phyloP scores from a whole-genome alignment of 2,113 vertebrate species.

The Elgaria multicarinata region DNA sequence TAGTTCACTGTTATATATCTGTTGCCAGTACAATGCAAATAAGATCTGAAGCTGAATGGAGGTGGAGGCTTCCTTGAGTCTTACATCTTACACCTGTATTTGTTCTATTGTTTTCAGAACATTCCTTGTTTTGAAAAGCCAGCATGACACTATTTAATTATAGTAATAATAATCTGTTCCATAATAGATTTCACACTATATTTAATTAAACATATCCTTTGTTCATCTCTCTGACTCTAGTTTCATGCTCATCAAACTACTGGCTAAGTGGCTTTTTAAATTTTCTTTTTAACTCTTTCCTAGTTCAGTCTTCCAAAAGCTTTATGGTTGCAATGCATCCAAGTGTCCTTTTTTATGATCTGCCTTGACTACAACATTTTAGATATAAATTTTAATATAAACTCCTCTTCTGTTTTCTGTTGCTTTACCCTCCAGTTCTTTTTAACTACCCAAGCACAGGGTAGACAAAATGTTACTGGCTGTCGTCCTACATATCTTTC shows the following conservation, averaged over 20 bases:
- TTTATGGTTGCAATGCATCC: too few relatives aligned
- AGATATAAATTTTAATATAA: background rate
- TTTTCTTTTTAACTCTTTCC: background rate
- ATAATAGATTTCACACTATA: conserved; percentile 17
- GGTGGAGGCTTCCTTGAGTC: background rate
- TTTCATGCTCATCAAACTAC: conserved; percentile 20
- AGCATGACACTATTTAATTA: conserved; percentile 38
- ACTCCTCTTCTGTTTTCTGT: too few relatives aligned
- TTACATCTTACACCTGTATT: background rate
- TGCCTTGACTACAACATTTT: background rate
- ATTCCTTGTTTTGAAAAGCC: background rate
- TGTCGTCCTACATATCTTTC: too few relatives aligned
- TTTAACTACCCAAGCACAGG: background rate
- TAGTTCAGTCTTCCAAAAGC: background rate
- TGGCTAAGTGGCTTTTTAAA: conserved; percentile 12
- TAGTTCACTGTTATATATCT: background rate
- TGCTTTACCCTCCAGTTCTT: background rate
- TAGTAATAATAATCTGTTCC: conserved; percentile 32
- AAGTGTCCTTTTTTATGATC: too few relatives aligned
- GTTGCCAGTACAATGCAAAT: background rate
- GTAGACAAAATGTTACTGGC: too few relatives aligned
- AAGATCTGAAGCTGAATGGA: background rate
- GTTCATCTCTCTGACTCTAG: background rate
- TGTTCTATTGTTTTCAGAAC: conserved; percentile 18
- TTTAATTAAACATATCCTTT: conserved; percentile 50